These are phyloP conservation scores for Gobio occitaniae DNA, from an alignment of 2,797 vertebrate genomes.

Conservation along the genomic window DNA sequence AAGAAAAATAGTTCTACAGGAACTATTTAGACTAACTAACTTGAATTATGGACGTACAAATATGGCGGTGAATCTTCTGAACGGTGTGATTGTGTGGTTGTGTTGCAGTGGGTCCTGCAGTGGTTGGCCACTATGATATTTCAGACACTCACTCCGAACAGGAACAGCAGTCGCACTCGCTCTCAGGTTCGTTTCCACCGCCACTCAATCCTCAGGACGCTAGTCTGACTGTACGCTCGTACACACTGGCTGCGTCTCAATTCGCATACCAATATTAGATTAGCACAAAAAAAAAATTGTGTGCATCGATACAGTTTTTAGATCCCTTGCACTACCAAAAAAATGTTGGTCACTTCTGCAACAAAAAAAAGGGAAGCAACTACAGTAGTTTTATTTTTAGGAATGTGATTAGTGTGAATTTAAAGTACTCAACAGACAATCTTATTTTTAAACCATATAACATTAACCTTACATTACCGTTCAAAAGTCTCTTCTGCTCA, in stretches of 20 bases:
- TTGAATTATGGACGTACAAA: conserved; percentile 60
- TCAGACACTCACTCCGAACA: conserved; percentile 98
- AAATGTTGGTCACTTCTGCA: not conserved
- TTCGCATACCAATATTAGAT: not conserved
- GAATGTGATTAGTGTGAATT: not conserved
- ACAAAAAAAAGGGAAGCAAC: not conserved
- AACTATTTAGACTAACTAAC: not conserved
- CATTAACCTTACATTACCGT: not conserved
- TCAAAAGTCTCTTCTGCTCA: not conserved
- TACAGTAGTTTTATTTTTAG: not conserved
- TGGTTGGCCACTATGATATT: conserved; percentile 96
- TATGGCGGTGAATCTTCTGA: conserved; percentile 82
- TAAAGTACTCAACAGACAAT: not conserved
- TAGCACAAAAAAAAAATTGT: not conserved
- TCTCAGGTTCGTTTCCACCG: conserved; percentile 87
- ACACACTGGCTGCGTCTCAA: not conserved
- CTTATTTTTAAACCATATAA: not conserved
- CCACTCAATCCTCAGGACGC: not conserved
- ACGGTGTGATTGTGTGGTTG: conserved; percentile 61
- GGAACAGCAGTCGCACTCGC: conserved; percentile 83
- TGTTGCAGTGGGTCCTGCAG: conserved; percentile 91
- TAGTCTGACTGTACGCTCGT: not conserved
- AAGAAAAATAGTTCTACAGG: not conserved
- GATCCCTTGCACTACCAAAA: not conserved
- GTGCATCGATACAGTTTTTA: not conserved